Evolutionary conservation across 2,888 invertebrate species (phyloP).

Genomic region (Hydrotaea cyrtoneurina): DNA sequence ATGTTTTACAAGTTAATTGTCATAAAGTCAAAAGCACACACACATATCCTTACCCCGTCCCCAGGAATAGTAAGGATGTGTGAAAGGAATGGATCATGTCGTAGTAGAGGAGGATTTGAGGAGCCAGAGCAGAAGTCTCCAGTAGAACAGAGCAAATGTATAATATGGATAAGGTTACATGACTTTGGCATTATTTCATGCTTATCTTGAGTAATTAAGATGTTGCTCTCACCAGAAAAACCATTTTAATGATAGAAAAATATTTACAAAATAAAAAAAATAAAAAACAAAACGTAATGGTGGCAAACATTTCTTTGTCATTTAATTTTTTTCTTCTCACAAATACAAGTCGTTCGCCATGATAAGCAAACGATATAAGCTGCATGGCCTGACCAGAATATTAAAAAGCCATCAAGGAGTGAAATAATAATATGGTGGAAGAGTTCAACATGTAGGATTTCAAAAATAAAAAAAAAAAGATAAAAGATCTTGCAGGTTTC

Average conservation of each 20-base stretch:
- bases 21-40: slow-evolving; percentile 69
- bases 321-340: background rate
- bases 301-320: background rate
- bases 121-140: background rate
- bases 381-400: slow-evolving; percentile 5
- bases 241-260: slow-evolving; percentile 67
- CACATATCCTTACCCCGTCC: background rate
- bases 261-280: slow-evolving; percentile 55
- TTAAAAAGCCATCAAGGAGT: slow-evolving; percentile 10
- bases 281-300: background rate
- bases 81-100: slow-evolving; percentile 23
- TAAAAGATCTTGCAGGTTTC: too few relatives aligned
- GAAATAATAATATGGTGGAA: background rate
- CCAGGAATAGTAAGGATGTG: slow-evolving; percentile 18
- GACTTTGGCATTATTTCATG: slow-evolving; percentile 70
- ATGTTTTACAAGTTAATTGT: slow-evolving; percentile 68
- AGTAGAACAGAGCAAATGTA: slow-evolving; percentile 35
- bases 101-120: background rate
- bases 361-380: background rate
- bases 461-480: too few relatives aligned
- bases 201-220: slow-evolving; percentile 79
- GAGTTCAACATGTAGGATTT: too few relatives aligned
- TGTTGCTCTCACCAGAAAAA: slow-evolving; percentile 63
- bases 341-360: background rate
- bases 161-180: slow-evolving; percentile 65